Conservation (phyloP, 2,888 invertebrate genomes). For the Chaitophorus viminalis region DNA sequence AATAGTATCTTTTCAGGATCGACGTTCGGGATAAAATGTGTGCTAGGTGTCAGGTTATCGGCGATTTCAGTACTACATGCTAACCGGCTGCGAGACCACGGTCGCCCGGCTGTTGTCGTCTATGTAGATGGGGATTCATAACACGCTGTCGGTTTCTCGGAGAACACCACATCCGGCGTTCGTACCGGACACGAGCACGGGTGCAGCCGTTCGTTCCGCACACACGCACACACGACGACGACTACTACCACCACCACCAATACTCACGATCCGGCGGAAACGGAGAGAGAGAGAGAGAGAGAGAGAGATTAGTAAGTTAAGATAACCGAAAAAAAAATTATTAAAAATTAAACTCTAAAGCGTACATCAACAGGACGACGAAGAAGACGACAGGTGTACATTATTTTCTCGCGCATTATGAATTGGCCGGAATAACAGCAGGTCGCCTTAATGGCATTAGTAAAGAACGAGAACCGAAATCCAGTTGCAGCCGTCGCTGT, state of each 20-base stretch:
- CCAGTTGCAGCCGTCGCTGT: constrained; percentile 19
- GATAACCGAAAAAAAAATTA: neutral
- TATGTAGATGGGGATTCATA: neutral
- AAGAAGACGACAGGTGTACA: constrained; percentile 32
- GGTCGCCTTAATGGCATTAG: constrained; percentile 11
- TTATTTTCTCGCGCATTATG: constrained; percentile 29
- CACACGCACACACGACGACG: constrained; percentile 22
- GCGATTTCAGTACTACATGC: too few species aligned
- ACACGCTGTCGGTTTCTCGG: neutral
- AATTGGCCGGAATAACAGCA: constrained; percentile 6
- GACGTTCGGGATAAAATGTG: too few species aligned
- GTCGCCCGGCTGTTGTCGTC: too few species aligned
- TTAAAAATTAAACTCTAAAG: neutral
- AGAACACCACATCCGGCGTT: constrained; percentile 16
- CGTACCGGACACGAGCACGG: neutral
- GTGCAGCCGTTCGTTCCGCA: constrained; percentile 2
- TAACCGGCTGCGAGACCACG: too few species aligned
- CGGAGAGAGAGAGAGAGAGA: too few species aligned
- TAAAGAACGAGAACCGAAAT: constrained; percentile 34
- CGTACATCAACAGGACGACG: neutral
- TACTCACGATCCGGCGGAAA: too few species aligned
- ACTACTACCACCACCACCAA: neutral
- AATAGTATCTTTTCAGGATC: too few species aligned
- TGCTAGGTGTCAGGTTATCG: neutral
- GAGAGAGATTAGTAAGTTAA: too few species aligned